Evolutionary conservation across 2,888 invertebrate species (phyloP).

Genomic region (Heliconius ismenius): DNA sequence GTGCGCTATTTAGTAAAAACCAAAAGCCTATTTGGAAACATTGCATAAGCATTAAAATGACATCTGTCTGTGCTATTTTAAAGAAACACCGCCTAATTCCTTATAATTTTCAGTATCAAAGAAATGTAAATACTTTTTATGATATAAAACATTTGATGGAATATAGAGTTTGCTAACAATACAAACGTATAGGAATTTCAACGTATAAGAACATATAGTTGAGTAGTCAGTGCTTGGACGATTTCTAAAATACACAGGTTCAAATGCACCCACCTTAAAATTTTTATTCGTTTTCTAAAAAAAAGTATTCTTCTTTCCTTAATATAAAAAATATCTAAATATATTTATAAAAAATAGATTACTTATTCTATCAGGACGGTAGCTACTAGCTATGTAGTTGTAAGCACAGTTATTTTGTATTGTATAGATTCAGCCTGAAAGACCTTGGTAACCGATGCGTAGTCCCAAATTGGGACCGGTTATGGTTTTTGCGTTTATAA

Average conservation of each 20-base stretch:
- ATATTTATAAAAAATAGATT: no score
- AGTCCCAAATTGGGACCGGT: slow-evolving; percentile 40
- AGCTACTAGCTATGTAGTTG: neutral
- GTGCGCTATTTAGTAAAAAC: neutral
- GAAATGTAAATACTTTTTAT: neutral
- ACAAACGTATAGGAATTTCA: no score
- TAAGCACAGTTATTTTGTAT: neutral
- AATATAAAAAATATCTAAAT: neutral
- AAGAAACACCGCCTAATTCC: no score
- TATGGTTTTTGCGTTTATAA: slow-evolving; percentile 23
- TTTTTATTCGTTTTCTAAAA: no score
- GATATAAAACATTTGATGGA: no score
- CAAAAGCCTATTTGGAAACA: neutral
- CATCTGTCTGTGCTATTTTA: no score
- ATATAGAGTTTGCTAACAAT: no score
- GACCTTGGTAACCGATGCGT: slow-evolving; percentile 32
- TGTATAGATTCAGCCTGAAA: slow-evolving; percentile 25
- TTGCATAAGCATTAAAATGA: neutral
- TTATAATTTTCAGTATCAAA: no score
- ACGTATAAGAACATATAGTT: no score
- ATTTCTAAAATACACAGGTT: neutral
- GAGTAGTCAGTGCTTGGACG: no score
- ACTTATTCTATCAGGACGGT: neutral
- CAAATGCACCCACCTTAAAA: neutral
- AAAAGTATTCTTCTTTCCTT: neutral